Evolutionary conservation across 1,140 invertebrate species (phyloP).

Genomic region (Philaenus spumarius): DNA sequence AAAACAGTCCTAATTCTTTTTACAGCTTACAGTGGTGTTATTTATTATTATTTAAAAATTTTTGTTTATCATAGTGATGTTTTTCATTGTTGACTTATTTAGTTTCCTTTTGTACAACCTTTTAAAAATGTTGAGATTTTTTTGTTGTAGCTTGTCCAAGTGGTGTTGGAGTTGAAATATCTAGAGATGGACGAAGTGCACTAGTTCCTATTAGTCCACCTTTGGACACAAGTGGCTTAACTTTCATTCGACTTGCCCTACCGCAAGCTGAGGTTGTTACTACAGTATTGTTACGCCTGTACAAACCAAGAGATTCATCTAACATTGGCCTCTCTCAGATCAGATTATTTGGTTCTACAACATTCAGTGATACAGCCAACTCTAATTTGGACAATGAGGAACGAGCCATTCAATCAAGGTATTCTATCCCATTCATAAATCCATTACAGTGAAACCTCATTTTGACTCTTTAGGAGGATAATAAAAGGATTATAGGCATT

Average conservation of each 20-base stretch:
- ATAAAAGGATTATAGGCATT: no score
- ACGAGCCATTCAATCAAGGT: background rate
- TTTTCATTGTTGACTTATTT: no score
- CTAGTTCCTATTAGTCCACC: constrained; percentile 61
- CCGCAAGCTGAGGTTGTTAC: constrained; percentile 64
- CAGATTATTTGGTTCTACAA: constrained; percentile 72
- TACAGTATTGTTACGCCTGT: constrained; percentile 48
- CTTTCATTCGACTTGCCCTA: constrained; percentile 74
- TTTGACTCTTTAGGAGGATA: no score
- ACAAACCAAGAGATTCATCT: constrained; percentile 77
- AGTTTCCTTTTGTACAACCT: no score
- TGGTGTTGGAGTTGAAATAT: constrained; percentile 76
- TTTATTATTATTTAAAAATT: no score
- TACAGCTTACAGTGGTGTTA: no score
- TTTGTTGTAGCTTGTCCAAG: constrained; percentile 67
- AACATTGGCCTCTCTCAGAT: constrained; percentile 86
- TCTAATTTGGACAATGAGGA: constrained; percentile 2
- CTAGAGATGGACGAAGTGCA: constrained; percentile 46
- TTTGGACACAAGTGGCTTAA: constrained; percentile 73
- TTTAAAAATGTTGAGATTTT: no score
- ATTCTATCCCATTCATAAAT: background rate
- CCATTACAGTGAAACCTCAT: no score
- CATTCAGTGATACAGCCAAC: constrained; percentile 51
- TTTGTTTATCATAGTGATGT: no score
- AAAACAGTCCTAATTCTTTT: no score